Percentiles rank a stretch among this genome's conserved stretches.
These are phyloP conservation scores for Aporophyla lueneburgensis DNA, from an alignment of 2,888 invertebrate species.

Conservation along the genomic window DNA sequence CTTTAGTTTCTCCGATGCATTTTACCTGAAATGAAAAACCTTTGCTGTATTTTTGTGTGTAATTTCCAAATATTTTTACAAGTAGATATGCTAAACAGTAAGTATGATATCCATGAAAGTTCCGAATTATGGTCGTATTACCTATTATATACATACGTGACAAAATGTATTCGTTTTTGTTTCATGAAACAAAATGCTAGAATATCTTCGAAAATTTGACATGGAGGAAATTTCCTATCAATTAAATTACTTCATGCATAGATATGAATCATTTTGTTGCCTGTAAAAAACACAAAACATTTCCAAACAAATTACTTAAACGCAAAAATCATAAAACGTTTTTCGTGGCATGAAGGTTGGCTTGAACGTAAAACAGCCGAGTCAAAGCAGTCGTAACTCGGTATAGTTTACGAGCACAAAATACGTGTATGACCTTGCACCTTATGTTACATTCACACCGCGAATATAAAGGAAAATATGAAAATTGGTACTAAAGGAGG, in stretches of 20 bases:
- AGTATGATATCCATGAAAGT: neutral
- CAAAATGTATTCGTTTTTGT: neutral
- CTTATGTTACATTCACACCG: slow-evolving; percentile 18
- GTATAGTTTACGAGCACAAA: slow-evolving; percentile 38
- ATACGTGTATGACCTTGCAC: slow-evolving; percentile 33
- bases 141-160: too few relatives aligned
- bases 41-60: neutral
- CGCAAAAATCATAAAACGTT: slow-evolving; percentile 31
- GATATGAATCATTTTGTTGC: neutral
- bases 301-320: slow-evolving; percentile 20
- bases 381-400: slow-evolving; percentile 50
- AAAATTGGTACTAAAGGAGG: neutral
- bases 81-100: neutral
- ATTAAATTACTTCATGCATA: neutral
- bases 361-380: slow-evolving; percentile 44
- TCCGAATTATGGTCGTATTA: neutral
- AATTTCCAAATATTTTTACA: neutral
- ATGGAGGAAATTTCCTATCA: neutral
- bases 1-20: neutral
- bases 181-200: neutral
- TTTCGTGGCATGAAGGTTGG: slow-evolving; percentile 29
- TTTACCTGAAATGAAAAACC: slow-evolving; percentile 57
- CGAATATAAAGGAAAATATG: neutral
- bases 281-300: neutral
- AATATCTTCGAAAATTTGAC: neutral